Conservation (phyloP, 2,113 vertebrate species). For the Sphaerodactylus townsendi region DNA sequence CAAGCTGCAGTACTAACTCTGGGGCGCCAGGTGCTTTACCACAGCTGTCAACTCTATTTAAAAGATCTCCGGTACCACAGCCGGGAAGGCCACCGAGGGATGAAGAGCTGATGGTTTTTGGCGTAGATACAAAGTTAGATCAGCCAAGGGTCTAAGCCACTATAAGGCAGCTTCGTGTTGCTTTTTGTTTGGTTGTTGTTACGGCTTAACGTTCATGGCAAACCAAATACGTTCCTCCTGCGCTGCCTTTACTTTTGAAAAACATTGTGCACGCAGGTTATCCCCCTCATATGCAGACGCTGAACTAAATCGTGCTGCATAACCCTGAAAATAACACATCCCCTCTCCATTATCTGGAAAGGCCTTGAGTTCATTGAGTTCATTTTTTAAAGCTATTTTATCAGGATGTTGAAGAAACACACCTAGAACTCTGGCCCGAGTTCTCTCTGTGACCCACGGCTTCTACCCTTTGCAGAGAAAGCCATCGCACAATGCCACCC, state of each 20-base stretch:
- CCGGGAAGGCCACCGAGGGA: background rate
- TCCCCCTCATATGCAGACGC: too few relatives aligned
- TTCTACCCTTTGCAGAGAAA: slow-evolving; percentile 10
- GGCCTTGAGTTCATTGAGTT: background rate
- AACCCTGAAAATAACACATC: background rate
- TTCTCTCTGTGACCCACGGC: background rate
- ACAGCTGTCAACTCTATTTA: too few relatives aligned
- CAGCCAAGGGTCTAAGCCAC: background rate
- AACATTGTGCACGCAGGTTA: too few relatives aligned
- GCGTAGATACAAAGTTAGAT: background rate
- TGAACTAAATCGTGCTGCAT: background rate
- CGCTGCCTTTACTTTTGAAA: background rate
- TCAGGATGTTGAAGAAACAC: background rate
- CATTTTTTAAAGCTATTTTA: background rate
- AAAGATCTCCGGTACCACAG: too few relatives aligned
- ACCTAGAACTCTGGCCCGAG: background rate
- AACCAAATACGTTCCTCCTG: background rate
- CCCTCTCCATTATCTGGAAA: slow-evolving; percentile 15
- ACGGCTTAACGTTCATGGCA: background rate
- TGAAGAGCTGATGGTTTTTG: background rate
- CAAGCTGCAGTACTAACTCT: too few relatives aligned
- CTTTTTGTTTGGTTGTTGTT: too few relatives aligned
- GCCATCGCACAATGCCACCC: slow-evolving; percentile 16
- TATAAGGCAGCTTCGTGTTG: background rate
- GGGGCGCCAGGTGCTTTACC: too few relatives aligned